A percentile compares a stretch with the other conserved stretches of the same genome.
phyloP scores from a whole-genome alignment of 2,797 vertebrate genomes.

The Poecilia velifera region DNA sequence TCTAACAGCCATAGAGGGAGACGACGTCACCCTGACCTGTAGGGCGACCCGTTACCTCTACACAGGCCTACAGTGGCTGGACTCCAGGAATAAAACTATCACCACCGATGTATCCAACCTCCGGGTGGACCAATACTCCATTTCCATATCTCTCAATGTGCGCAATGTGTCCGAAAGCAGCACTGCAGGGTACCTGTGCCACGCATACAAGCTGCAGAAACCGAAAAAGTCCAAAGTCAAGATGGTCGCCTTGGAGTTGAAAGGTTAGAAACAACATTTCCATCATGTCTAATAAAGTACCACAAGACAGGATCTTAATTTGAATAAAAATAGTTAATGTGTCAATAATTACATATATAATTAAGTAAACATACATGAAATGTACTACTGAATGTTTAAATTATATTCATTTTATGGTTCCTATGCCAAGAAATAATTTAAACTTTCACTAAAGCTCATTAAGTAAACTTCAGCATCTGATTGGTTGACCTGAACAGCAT shows the following conservation, averaged over 20 bases:
- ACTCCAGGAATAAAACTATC: conserved; percentile 72
- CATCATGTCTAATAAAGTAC: neutral
- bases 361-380: neutral
- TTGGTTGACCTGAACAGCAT: neutral
- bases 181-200: conserved; percentile 81
- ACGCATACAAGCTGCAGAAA: conserved; percentile 73
- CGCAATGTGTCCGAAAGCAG: conserved; percentile 80
- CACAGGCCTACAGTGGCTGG: conserved; percentile 82
- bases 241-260: conserved; percentile 72
- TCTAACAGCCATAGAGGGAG: conserved; percentile 77
- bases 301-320: neutral
- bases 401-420: neutral
- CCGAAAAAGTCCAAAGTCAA: conserved; percentile 64
- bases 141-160: conserved; percentile 80
- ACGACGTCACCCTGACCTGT: conserved; percentile 82
- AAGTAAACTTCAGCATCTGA: neutral
- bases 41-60: conserved; percentile 86
- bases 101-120: conserved; percentile 39
- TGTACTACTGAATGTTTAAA: neutral
- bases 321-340: neutral
- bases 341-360: neutral
- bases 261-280: conserved; percentile 70
- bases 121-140: conserved; percentile 73
- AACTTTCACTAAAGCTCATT: neutral
- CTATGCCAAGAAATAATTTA: neutral